These are phyloP conservation scores for Drosophila nikananu DNA, from an alignment of 1,140 invertebrate species.

Conservation along the genomic window DNA sequence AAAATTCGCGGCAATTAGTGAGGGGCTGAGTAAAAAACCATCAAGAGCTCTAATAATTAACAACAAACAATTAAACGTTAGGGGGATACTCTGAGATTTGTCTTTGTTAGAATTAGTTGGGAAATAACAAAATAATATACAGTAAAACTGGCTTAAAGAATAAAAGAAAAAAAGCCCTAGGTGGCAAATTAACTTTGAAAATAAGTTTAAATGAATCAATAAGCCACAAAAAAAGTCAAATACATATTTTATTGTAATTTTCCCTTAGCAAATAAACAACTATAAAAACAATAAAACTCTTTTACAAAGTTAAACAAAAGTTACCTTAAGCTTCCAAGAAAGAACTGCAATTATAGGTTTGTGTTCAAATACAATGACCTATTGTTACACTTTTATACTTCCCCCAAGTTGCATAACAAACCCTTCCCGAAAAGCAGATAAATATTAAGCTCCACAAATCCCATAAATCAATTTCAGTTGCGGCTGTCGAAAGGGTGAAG, in stretches of 20 bases:
- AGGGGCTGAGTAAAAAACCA: slow-evolving; percentile 12
- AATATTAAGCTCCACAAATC: slow-evolving; percentile 11
- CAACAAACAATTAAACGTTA: neutral
- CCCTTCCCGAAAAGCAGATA: slow-evolving; percentile 10
- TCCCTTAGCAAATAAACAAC: neutral
- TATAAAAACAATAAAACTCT: neutral
- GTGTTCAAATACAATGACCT: neutral
- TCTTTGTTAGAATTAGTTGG: neutral
- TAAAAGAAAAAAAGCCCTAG: neutral
- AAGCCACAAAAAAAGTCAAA: too few species aligned
- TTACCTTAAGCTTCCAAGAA: too few species aligned
- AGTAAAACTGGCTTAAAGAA: neutral
- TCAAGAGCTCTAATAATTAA: slow-evolving; percentile 20
- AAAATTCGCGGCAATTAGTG: slow-evolving; percentile 63
- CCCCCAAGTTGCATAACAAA: slow-evolving; percentile 10
- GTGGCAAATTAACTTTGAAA: neutral
- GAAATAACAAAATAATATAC: neutral
- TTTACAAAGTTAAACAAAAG: neutral
- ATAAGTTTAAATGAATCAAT: too few species aligned
- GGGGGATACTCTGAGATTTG: slow-evolving; percentile 7
- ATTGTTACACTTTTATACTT: slow-evolving; percentile 6
- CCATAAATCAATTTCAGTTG: slow-evolving; percentile 67
- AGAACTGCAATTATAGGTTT: neutral
- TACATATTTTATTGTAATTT: neutral
- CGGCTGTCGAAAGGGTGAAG: slow-evolving; percentile 34